Evolutionary conservation across 2,888 invertebrate genomes (phyloP).

Genomic region (Ditula angustiorana): DNA sequence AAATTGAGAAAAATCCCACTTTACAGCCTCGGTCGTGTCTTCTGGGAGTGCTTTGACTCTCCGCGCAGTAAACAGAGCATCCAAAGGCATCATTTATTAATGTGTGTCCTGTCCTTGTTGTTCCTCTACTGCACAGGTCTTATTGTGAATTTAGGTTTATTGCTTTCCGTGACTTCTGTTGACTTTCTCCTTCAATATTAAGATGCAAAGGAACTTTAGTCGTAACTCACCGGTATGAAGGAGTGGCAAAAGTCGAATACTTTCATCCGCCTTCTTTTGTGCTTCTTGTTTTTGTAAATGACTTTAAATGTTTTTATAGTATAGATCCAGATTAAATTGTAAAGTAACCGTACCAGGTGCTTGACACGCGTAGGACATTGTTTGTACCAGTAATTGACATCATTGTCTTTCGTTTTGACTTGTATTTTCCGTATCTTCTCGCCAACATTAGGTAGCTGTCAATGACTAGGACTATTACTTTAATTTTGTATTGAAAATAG

Average conservation of each 20-base stretch:
- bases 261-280: not conserved
- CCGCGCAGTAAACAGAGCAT: conserved; percentile 26
- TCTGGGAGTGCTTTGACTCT: conserved; percentile 22
- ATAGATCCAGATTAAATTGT: too few species aligned
- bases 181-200: conserved; percentile 18
- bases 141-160: conserved; percentile 17
- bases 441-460: too few species aligned
- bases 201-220: not conserved
- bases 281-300: too few species aligned
- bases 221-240: not conserved
- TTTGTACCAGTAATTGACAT: too few species aligned
- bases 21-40: conserved; percentile 5
- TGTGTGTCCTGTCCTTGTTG: conserved; percentile 15
- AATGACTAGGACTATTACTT: too few species aligned
- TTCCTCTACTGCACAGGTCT: conserved; percentile 12
- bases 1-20: conserved; percentile 30
- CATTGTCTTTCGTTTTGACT: too few species aligned
- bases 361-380: too few species aligned
- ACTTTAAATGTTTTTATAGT: too few species aligned
- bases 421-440: too few species aligned
- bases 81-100: conserved; percentile 32
- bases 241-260: not conserved
- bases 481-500: too few species aligned
- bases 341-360: too few species aligned
- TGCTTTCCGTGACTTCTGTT: not conserved